Evolutionary conservation across 2,888 invertebrate species (phyloP).

Genomic region (Linyphia triangularis): DNA sequence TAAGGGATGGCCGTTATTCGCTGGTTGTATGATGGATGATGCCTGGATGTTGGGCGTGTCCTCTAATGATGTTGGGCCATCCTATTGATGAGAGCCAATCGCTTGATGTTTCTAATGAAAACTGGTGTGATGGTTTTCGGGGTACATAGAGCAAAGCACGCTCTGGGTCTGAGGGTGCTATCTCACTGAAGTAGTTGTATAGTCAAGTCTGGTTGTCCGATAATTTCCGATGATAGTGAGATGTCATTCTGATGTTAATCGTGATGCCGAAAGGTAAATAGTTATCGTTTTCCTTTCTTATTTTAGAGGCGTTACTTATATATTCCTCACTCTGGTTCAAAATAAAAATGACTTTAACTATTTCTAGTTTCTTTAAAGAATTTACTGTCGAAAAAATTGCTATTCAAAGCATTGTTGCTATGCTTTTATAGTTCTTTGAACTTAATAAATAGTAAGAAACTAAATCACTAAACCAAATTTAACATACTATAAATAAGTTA

Average conservation of each 20-base stretch:
- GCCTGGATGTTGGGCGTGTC: conserved; percentile 48
- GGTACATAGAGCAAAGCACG: conserved; percentile 8
- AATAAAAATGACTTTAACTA: too few species aligned
- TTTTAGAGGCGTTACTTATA: conserved; percentile 17
- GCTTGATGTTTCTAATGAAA: conserved; percentile 53
- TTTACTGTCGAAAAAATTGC: background rate
- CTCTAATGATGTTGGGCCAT: conserved; percentile 22
- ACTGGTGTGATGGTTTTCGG: conserved; percentile 64
- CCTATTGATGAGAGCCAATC: conserved; percentile 28
- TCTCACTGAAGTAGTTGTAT: conserved; percentile 52
- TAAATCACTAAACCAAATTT: background rate
- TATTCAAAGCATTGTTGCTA: too few species aligned
- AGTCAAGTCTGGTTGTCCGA: conserved; percentile 71
- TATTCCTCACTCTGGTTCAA: background rate
- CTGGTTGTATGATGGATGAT: too few species aligned
- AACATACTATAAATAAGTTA: too few species aligned
- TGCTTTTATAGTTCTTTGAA: too few species aligned
- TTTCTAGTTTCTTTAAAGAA: too few species aligned
- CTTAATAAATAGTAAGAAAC: background rate
- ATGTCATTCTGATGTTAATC: conserved; percentile 49
- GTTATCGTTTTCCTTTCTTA: conserved; percentile 46
- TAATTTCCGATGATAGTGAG: conserved; percentile 43
- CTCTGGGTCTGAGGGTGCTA: conserved; percentile 22
- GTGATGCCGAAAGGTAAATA: conserved; percentile 60
- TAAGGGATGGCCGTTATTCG: too few species aligned